A percentile compares a stretch with the other conserved stretches of the same genome.
Conservation (phyloP, 2,113 vertebrate species). For the Apodemus sylvaticus region DNA sequence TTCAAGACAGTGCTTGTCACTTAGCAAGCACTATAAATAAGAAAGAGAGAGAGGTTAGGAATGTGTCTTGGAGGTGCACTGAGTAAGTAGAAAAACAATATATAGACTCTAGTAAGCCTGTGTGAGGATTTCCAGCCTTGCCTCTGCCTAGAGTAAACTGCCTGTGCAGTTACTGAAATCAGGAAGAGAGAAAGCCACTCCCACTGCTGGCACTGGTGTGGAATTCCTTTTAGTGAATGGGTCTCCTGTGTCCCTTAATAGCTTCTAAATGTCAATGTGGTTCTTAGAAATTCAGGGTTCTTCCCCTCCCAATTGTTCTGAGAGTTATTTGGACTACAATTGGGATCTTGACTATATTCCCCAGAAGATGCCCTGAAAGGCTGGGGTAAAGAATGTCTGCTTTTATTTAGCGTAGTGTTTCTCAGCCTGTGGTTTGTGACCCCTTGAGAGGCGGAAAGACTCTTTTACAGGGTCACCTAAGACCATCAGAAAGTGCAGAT, state of each 20-base stretch:
- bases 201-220: not conserved
- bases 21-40: not conserved
- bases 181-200: not conserved
- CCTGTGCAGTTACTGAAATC: not conserved
- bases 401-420: not conserved
- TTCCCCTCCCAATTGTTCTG: not conserved
- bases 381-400: not conserved
- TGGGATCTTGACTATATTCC: not conserved
- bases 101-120: not conserved
- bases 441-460: not conserved
- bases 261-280: not conserved
- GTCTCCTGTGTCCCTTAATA: not conserved
- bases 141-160: not conserved
- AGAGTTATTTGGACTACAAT: not conserved
- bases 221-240: slow-evolving; percentile 22
- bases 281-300: not conserved
- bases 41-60: not conserved
- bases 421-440: not conserved
- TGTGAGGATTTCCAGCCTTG: not conserved
- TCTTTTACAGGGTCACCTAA: not conserved
- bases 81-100: not conserved
- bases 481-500: not conserved
- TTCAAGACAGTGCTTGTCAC: not conserved
- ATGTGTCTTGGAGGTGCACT: not conserved
- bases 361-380: not conserved